Percentiles rank a stretch among this genome's conserved stretches.
Conservation (phyloP, 2,888 invertebrate genomes). For the Congeria kusceri region DNA sequence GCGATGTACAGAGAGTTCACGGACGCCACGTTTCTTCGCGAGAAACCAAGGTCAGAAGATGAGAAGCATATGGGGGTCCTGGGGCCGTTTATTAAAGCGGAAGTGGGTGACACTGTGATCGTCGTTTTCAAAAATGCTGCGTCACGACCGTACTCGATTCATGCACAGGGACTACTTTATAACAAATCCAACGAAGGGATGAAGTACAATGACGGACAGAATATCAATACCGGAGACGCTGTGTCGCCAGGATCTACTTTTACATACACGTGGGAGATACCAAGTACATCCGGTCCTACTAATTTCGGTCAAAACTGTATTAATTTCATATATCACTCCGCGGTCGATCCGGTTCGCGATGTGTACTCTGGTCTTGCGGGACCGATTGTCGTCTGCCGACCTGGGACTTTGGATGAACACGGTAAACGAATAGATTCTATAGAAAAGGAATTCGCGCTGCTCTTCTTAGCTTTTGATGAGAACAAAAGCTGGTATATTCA, state of each 20-base stretch:
- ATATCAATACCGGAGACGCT: slow-evolving; percentile 24
- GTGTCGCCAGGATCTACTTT: slow-evolving; percentile 56
- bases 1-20: slow-evolving; percentile 71
- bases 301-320: slow-evolving; percentile 72
- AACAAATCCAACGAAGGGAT: slow-evolving; percentile 68
- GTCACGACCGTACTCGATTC: slow-evolving; percentile 59
- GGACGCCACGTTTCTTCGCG: slow-evolving; percentile 66
- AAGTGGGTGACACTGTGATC: slow-evolving; percentile 77
- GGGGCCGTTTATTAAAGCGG: slow-evolving; percentile 79
- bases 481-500: slow-evolving; percentile 76
- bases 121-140: slow-evolving; percentile 71
- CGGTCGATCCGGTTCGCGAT: slow-evolving; percentile 70
- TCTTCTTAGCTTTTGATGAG: slow-evolving; percentile 78
- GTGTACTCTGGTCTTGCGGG: slow-evolving; percentile 72
- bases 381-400: slow-evolving; percentile 69
- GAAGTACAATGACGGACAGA: slow-evolving; percentile 37
- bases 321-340: slow-evolving; percentile 74
- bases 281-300: slow-evolving; percentile 68
- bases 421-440: slow-evolving; percentile 64
- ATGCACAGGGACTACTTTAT: slow-evolving; percentile 60
- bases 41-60: slow-evolving; percentile 36
- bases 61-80: slow-evolving; percentile 66
- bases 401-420: slow-evolving; percentile 50
- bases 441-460: slow-evolving; percentile 74
- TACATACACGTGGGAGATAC: slow-evolving; percentile 69